Evolutionary conservation across 2,888 invertebrate genomes (phyloP).

Genomic region (Platycheirus albimanus): DNA sequence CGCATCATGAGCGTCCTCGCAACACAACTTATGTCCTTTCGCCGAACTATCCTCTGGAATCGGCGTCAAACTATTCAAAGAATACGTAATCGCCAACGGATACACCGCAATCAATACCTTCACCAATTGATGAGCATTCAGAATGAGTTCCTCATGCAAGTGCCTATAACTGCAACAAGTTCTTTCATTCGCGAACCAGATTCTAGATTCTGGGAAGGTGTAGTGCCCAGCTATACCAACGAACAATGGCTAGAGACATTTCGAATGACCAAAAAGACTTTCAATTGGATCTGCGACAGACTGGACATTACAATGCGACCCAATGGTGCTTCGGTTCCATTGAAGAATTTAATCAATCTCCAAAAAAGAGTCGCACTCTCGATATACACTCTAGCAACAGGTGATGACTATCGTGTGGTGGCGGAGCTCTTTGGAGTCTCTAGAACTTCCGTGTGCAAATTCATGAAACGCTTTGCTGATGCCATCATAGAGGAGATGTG

Average conservation of each 20-base stretch:
- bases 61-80: constrained; percentile 78
- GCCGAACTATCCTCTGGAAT: constrained; percentile 77
- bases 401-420: constrained; percentile 78
- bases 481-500: constrained; percentile 78
- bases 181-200: constrained; percentile 10
- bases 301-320: constrained; percentile 75
- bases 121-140: constrained; percentile 79
- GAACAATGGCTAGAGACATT: constrained; percentile 79
- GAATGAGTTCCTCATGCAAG: constrained; percentile 78
- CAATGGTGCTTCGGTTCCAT: constrained; percentile 65
- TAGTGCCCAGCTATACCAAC: constrained; percentile 75
- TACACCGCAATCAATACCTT: constrained; percentile 78
- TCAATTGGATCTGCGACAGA: constrained; percentile 77
- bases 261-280: constrained; percentile 78
- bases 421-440: constrained; percentile 78
- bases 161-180: constrained; percentile 72
- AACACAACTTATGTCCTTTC: constrained; percentile 78
- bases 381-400: constrained; percentile 79
- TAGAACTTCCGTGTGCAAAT: constrained; percentile 77
- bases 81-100: constrained; percentile 75
- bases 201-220: constrained; percentile 75
- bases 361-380: constrained; percentile 80
- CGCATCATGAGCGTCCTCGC: constrained; percentile 75
- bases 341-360: constrained; percentile 75
- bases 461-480: constrained; percentile 79